Evolutionary conservation across 2,888 invertebrate species (phyloP), one percentile per base, ranked within the genome.

Genomic region (Mantis religiosa): DNA sequence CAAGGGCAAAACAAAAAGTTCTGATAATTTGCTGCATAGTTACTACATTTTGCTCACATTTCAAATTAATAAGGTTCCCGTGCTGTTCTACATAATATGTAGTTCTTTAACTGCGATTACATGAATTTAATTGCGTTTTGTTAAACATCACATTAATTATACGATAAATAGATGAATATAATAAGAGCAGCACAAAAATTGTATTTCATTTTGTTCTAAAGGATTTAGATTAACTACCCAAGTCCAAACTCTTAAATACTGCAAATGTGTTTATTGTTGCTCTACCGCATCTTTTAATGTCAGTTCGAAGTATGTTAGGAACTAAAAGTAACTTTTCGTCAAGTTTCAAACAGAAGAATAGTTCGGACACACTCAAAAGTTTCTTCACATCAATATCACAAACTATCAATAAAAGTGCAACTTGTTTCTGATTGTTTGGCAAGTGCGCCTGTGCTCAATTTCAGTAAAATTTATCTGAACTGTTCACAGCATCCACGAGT

Each of bases 361-460:
- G 4, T 71, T 71, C 25, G 3, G 54, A 71, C 20, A 71, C 54
- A 71, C 54, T 71, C 25, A 71, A 71, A 71, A 71, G 15, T 15
- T 71, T 71, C 54, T 71, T 71, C 20, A 71, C 54, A 25, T 71
- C 54, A 82, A 82, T 87, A 82, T 87, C 82, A 82, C n/a, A 87
- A 87, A 87, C 82, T 87, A 87, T 87, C 82, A 87, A 87, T 82
- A 87, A 82, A 87, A 82, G 71, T 87, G 34, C 34, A 87, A 87
- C 82, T 87, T 82, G 34, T 82, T 87, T 28, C 2, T 28, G 86
- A 86, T 28, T 88, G 85, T 88, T 81, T 82, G 12, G 71, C 88
- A 85, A 88, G 88, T 88, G 88, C 88, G 88, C 88, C 84, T 84
- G 85, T 88, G 88, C 88, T 85, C 81, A 15, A 85, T n/a, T 85